Percentiles rank a stretch among this genome's conserved stretches.
phyloP scores from a whole-genome alignment of 2,888 invertebrate genomes.

The Noctua janthina region DNA sequence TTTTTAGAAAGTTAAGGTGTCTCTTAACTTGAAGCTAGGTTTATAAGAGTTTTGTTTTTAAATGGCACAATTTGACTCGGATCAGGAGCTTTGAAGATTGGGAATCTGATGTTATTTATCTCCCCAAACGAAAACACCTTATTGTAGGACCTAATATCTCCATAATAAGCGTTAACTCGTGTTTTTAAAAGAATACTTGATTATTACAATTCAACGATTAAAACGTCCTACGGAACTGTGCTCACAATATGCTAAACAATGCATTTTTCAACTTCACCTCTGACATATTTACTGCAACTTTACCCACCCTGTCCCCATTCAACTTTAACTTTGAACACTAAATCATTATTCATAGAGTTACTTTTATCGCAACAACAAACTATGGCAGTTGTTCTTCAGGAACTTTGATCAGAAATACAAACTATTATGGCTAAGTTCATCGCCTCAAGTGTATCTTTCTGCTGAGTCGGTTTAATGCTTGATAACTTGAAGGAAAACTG shows the following conservation, averaged over 20 bases:
- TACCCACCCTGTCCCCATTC: neutral
- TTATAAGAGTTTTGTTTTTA: neutral
- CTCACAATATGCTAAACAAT: neutral
- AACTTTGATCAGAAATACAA: conserved; percentile 56
- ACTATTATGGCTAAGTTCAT: conserved; percentile 56
- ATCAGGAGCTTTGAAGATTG: too few species aligned
- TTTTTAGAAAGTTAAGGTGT: neutral
- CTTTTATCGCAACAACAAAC: conserved; percentile 42
- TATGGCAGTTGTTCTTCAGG: conserved; percentile 29
- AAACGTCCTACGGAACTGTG: neutral
- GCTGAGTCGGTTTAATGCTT: conserved; percentile 54
- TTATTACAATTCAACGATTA: neutral
- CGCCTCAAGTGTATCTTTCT: conserved; percentile 46
- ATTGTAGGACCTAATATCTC: neutral
- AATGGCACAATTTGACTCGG: neutral
- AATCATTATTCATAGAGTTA: conserved; percentile 44
- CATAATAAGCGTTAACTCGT: neutral
- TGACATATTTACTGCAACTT: conserved; percentile 23
- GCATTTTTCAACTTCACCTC: conserved; percentile 9
- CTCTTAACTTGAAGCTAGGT: neutral
- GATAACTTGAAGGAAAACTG: conserved; percentile 46
- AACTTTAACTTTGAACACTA: conserved; percentile 2
- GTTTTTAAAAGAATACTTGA: neutral
- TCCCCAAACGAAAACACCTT: neutral
- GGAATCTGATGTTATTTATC: neutral